Percentiles rank a stretch among this genome's conserved stretches.
Evolutionary conservation across 2,797 vertebrate species (phyloP).

Genomic region (Anguilla marmorata): DNA sequence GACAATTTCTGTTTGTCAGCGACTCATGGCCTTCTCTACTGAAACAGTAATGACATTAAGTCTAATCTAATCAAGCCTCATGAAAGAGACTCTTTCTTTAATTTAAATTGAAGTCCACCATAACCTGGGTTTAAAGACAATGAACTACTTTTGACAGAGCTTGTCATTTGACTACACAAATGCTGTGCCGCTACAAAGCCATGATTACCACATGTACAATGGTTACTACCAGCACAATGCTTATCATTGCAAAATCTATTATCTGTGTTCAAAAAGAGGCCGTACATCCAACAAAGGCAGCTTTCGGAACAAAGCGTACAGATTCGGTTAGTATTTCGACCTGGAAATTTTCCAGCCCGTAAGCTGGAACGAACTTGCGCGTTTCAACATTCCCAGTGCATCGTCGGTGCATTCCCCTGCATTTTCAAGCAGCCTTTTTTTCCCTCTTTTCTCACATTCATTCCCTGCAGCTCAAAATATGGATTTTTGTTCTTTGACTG

Average conservation of each 20-base stretch:
- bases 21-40: not conserved
- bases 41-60: not conserved
- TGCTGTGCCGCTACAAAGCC: not conserved
- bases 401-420: not conserved
- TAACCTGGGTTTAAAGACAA: not conserved
- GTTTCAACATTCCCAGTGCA: not conserved
- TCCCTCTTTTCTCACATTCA: not conserved
- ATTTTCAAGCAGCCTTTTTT: not conserved
- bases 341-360: conserved; percentile 3
- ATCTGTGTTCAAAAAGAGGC: not conserved
- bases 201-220: not conserved
- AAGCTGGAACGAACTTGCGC: not conserved
- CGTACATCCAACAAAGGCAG: not conserved
- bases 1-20: not conserved
- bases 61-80: not conserved
- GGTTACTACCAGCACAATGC: not conserved
- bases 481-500: not conserved
- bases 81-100: not conserved
- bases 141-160: not conserved
- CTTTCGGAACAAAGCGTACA: conserved; percentile 9
- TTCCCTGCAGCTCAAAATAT: not conserved
- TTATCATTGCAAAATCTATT: not conserved
- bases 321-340: conserved; percentile 4
- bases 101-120: not conserved
- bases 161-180: not conserved